Conservation (phyloP, 1,140 invertebrate genomes). For the Scaptomyza pallida region DNA sequence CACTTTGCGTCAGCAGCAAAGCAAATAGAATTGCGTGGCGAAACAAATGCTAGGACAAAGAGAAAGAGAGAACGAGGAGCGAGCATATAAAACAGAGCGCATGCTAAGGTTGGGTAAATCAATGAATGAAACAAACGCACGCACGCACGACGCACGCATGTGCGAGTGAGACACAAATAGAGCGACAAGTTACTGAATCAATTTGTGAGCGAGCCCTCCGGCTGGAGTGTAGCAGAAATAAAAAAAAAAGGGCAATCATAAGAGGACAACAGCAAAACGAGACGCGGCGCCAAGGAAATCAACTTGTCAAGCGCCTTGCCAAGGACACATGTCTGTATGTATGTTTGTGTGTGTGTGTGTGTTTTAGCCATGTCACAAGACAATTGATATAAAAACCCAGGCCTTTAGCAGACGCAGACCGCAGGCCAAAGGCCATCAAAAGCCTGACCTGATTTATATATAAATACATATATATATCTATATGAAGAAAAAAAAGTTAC, state of each 20-base stretch:
- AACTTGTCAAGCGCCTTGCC: conserved; percentile 59
- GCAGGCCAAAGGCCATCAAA: conserved; percentile 38
- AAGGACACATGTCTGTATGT: conserved; percentile 41
- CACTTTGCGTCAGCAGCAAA: conserved; percentile 72
- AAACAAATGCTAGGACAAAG: neutral
- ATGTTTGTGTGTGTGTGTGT: conserved; percentile 5
- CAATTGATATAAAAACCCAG: conserved; percentile 34
- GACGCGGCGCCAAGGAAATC: conserved; percentile 69
- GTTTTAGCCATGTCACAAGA: conserved; percentile 27
- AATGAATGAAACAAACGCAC: conserved; percentile 62
- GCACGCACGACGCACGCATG: conserved; percentile 35
- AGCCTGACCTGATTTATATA: conserved; percentile 49
- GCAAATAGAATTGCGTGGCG: conserved; percentile 32
- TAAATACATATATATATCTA: no score
- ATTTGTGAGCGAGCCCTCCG: conserved; percentile 42
- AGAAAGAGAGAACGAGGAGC: conserved; percentile 29
- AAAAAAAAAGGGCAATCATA: conserved; percentile 61
- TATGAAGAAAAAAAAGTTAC: conserved; percentile 13
- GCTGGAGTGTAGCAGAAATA: neutral
- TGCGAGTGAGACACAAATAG: conserved; percentile 19
- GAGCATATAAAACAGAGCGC: neutral
- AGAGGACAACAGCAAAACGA: conserved; percentile 48
- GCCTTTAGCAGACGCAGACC: neutral
- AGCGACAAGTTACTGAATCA: conserved; percentile 56
- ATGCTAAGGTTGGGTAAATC: conserved; percentile 42